Conservation (phyloP, 2,888 invertebrate genomes). For the Neria commutata region DNA sequence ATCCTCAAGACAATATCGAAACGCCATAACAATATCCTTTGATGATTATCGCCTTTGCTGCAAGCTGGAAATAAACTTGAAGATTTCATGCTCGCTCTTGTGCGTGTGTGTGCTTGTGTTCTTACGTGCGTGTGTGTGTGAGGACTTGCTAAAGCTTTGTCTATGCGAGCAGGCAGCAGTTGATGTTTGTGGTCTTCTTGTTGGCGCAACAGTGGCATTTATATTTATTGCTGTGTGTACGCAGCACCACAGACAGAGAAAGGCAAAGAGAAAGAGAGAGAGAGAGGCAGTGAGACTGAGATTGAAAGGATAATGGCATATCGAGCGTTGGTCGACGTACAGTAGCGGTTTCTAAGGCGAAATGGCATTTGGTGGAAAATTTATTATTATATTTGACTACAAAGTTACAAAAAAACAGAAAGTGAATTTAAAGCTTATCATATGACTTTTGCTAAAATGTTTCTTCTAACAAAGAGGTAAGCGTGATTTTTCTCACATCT, state of each 20-base stretch:
- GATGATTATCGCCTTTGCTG: constrained; percentile 52
- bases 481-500: too few species aligned
- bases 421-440: too few species aligned
- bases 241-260: too few species aligned
- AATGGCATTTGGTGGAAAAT: background rate
- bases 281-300: constrained; percentile 24
- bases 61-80: constrained; percentile 21
- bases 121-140: background rate
- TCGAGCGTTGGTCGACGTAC: background rate
- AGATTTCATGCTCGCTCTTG: constrained; percentile 11
- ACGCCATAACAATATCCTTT: constrained; percentile 60
- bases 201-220: constrained; percentile 48
- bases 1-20: constrained; percentile 61
- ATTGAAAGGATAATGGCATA: constrained; percentile 44
- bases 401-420: constrained; percentile 11
- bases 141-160: too few species aligned
- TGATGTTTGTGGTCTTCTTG: background rate
- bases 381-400: background rate
- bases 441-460: too few species aligned
- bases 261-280: too few species aligned
- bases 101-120: background rate
- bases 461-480: too few species aligned
- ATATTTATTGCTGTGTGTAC: constrained; percentile 54
- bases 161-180: background rate
- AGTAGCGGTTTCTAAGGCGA: constrained; percentile 17